These are phyloP conservation scores for Trididemnum nubilum DNA, from an alignment of 23 tunicate genomes.

Conservation along the genomic window DNA sequence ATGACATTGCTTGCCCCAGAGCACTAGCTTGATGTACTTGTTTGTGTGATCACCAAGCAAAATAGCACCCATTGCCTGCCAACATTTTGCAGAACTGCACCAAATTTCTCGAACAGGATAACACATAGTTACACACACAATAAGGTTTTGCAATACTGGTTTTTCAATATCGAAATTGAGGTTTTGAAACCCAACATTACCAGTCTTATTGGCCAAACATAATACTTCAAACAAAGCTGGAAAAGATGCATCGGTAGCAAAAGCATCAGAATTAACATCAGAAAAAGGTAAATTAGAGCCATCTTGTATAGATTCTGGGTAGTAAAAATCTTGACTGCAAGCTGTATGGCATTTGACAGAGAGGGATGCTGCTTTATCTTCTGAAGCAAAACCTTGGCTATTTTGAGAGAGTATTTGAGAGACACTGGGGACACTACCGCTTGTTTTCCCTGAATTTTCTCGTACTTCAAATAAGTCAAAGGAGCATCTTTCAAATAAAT, in stretches of 20 bases:
- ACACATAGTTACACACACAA: slow-evolving; percentile 25
- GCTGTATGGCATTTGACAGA: slow-evolving; percentile 11
- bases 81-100: slow-evolving; percentile 23
- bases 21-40: neutral
- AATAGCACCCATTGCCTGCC: slow-evolving; percentile 23
- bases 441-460: neutral
- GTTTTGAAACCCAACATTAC: neutral
- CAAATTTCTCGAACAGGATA: slow-evolving; percentile 49
- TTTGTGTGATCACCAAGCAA: slow-evolving; percentile 20
- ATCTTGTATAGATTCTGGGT: too few species aligned
- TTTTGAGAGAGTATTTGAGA: too few species aligned
- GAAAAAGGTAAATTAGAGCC: too few species aligned
- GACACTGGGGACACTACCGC: neutral
- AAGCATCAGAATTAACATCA: too few species aligned
- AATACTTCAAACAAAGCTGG: too few species aligned
- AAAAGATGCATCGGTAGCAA: too few species aligned
- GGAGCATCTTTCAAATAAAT: neutral
- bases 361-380: neutral
- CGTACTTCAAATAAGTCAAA: neutral
- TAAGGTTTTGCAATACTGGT: neutral
- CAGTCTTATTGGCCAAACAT: neutral
- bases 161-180: neutral
- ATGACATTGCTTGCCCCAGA: slow-evolving; percentile 44
- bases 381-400: too few species aligned
- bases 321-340: slow-evolving; percentile 1